Evolutionary conservation across 2,797 vertebrate genomes (phyloP).

Genomic region (Onychomys torridus): DNA sequence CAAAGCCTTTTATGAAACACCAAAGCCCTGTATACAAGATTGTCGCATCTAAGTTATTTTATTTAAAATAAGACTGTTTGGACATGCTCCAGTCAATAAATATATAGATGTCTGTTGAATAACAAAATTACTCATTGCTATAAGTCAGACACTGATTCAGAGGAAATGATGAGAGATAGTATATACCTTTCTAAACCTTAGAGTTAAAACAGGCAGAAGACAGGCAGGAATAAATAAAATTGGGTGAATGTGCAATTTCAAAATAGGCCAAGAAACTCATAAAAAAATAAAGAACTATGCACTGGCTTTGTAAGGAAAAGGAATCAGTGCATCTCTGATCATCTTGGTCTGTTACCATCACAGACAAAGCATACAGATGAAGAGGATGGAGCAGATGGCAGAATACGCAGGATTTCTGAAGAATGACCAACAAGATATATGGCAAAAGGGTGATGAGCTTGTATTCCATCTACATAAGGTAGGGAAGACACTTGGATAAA

Average conservation of each 20-base stretch:
- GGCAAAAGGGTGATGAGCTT: background rate
- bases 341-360: too few species aligned
- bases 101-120: background rate
- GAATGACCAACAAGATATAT: fast-evolving
- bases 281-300: slow-evolving; percentile 14
- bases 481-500: background rate
- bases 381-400: background rate
- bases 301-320: background rate
- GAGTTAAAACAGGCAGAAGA: background rate
- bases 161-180: background rate
- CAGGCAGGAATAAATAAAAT: slow-evolving; percentile 19
- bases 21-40: background rate
- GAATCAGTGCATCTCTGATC: background rate
- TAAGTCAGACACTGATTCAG: background rate
- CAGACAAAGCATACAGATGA: background rate
- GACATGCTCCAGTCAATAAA: background rate
- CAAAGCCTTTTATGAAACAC: background rate
- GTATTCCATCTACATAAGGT: background rate
- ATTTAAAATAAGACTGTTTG: background rate
- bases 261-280: background rate
- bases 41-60: background rate
- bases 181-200: background rate
- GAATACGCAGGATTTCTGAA: background rate
- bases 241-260: background rate
- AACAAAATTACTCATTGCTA: background rate